Evolutionary conservation across 2,888 invertebrate genomes (phyloP), one percentile per base, ranked within the genome.

Genomic region (Zelleria hepariella): DNA sequence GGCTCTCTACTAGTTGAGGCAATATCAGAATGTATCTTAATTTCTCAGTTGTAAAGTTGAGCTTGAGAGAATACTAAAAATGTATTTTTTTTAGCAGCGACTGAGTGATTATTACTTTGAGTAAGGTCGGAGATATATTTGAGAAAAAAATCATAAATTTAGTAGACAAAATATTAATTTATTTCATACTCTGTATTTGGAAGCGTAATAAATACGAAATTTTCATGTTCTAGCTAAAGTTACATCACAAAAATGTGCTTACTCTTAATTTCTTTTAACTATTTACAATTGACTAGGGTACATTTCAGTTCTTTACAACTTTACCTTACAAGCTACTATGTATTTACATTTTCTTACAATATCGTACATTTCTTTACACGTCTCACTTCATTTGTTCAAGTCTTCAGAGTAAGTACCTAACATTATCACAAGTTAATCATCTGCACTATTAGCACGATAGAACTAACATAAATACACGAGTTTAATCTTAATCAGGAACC

Each of bases 221-320:
- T 75, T 84, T 80, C 73, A 77, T 80, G 79, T 75, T 78, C 85
- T 86, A 87, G 71, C 80, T 87, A 86, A 82, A 76, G 77, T 80
- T 83, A 88, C 85, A 88, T 88, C 88, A 88, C 88, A 88, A 83
- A 51, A 81, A 82, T 82, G 76, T 78, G 80, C 79, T 82, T 83
- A 81, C 71, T 71, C 68, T 68, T 42, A 42, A 42, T 42, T 42
- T 42, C 49, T 53, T 58, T 72, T 73, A 77, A 65, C 66, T 78
- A 88, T 88, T 78, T 88, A 87, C 86, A 88, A 88, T 88, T 88
- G 88, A 88, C 88, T 88, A 88, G 88, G 83, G 84, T 86, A 86
- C 82, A 85, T 77, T 86, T 88, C 88, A 88, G 88, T 88, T 87
- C 88, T 84, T 83, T 82, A 83, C 82, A 76, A 71, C 69, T 73